These are phyloP conservation scores for Hyles euphorbiae DNA, from an alignment of 1,140 invertebrate genomes.

Conservation along the genomic window DNA sequence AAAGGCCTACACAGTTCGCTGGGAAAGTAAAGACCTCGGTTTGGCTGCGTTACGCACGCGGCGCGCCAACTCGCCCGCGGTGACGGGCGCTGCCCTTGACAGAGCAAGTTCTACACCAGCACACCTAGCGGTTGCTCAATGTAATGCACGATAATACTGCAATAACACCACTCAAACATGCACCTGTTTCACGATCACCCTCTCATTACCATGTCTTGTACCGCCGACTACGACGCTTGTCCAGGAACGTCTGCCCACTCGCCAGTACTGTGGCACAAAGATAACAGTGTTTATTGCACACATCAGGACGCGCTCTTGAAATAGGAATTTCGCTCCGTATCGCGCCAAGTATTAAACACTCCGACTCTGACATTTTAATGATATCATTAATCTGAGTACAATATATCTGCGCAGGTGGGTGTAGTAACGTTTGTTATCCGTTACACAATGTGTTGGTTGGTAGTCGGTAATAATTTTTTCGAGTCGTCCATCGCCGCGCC, in stretches of 20 bases:
- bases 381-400: too few species aligned
- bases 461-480: slow-evolving; percentile 37
- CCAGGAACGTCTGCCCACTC: too few species aligned
- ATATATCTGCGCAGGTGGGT: not conserved
- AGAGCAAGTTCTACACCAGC: slow-evolving; percentile 49
- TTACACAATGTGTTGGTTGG: not conserved
- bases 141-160: not conserved
- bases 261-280: too few species aligned
- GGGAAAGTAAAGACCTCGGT: slow-evolving; percentile 64
- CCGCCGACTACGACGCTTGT: too few species aligned
- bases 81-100: slow-evolving; percentile 67
- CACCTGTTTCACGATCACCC: not conserved
- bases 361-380: too few species aligned
- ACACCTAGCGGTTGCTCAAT: slow-evolving; percentile 1
- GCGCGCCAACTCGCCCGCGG: slow-evolving; percentile 19
- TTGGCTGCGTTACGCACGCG: slow-evolving; percentile 20
- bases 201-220: too few species aligned
- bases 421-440: not conserved
- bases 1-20: slow-evolving; percentile 14
- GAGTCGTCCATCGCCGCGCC: slow-evolving; percentile 23
- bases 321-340: too few species aligned
- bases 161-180: not conserved
- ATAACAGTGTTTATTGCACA: too few species aligned
- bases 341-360: too few species aligned
- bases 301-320: too few species aligned